Conservation (phyloP, 2,888 invertebrate genomes). For the Caenorhabditis wallacei region DNA sequence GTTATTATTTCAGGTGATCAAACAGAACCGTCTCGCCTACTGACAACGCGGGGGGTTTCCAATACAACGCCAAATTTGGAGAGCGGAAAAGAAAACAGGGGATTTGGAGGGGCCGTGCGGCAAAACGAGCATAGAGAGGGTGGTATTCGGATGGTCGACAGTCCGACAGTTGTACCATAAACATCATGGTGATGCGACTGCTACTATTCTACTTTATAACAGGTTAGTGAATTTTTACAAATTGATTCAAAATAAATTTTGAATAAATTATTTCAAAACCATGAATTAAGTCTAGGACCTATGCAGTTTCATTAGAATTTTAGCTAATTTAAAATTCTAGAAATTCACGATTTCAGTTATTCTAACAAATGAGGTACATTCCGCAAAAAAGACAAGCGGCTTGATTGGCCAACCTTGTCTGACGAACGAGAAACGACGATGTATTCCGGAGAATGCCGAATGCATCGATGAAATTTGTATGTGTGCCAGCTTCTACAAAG, state of each 20-base stretch:
- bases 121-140: conserved; percentile 35
- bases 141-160: conserved; percentile 60
- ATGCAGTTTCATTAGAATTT: too few relatives aligned
- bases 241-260: too few relatives aligned
- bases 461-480: conserved; percentile 78
- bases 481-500: conserved; percentile 75
- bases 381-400: conserved; percentile 45
- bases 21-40: conserved; percentile 63
- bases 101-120: conserved; percentile 49
- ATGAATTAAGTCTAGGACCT: too few relatives aligned
- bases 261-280: too few relatives aligned
- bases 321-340: too few relatives aligned
- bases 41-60: conserved; percentile 50
- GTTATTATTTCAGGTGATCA: conserved; percentile 69
- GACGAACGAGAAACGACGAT: conserved; percentile 64
- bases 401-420: conserved; percentile 70
- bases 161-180: conserved; percentile 56
- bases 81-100: conserved; percentile 55
- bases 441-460: conserved; percentile 71
- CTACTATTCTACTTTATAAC: conserved; percentile 54
- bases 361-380: conserved; percentile 35
- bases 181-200: conserved; percentile 62
- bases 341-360: too few relatives aligned
- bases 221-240: conserved; percentile 32
- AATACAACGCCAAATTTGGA: conserved; percentile 48